Evolutionary conservation across 2,797 vertebrate genomes (phyloP), one percentile per base, ranked within the genome.

Genomic region (Poeciliopsis paucimaculata): DNA sequence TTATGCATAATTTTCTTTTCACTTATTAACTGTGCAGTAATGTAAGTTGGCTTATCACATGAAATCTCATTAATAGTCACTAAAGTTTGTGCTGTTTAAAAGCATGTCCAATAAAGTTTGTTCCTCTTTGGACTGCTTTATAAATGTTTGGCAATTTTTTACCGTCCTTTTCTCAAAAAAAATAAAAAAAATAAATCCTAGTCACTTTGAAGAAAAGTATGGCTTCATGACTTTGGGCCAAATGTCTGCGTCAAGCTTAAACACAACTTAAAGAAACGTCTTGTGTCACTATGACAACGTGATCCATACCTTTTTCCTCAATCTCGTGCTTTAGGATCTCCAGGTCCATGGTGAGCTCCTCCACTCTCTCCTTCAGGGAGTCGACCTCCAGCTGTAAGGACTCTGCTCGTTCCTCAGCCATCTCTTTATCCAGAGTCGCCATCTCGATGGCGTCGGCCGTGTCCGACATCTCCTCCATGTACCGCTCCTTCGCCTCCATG

Each of bases 381-480:
- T 99, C 98, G 60, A 97, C 96, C 92, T 99, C 98, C 93, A 97
- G 97, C 92, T 99, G 98, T 92, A 99, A 93, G 13, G 98, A 99
- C 94, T 99, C 98, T 0, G 97, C 97, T 49, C 98, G 89, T 91
- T 99, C 98, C 75, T 99, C 98, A 0, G 98, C 98, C 98, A 99
- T 99, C 95, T 99, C 98, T 91, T 99, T 99, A 89, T 99, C 98
- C 93, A 99, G 95, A 0, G 98, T 99, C 18, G 98, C 98, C 98
- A 99, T 99, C 92, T 99, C 98, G 0, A 99, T 98, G 13, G 98
- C 98, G 0, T 99, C 98, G 0, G 98, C 98, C 0, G 98, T 99
- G 93, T 99, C 98, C 0, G 98, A 97, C 98, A 99, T 99, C 95
- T 99, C 98, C 91, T 99, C 98, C 97, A 98, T 97, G 93, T 99